Conservation (phyloP, 2,888 invertebrate species). For the Schizaphis graminum region DNA sequence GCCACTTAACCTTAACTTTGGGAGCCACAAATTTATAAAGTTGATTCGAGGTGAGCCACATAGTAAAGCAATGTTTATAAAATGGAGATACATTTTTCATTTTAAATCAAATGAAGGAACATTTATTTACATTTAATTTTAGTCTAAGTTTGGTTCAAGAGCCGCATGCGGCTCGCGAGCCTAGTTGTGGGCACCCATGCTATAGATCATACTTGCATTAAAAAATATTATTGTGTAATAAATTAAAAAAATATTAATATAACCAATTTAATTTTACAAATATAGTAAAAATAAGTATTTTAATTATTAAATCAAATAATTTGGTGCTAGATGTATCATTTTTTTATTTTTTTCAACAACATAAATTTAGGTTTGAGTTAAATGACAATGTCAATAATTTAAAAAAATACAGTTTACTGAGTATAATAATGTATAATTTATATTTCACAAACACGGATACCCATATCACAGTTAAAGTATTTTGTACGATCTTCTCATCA, state of each 20-base stretch:
- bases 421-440: slow-evolving; percentile 49
- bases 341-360: not conserved
- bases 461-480: slow-evolving; percentile 62
- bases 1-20: too few relatives aligned
- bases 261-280: not conserved
- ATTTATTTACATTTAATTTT: too few relatives aligned
- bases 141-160: too few relatives aligned
- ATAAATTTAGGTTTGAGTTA: not conserved
- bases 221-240: not conserved
- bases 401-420: not conserved
- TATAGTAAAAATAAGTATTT: not conserved
- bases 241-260: not conserved
- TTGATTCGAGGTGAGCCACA: too few relatives aligned
- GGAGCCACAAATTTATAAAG: too few relatives aligned
- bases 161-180: too few relatives aligned
- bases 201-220: not conserved
- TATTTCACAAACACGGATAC: slow-evolving; percentile 58
- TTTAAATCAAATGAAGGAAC: too few relatives aligned
- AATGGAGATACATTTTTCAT: too few relatives aligned
- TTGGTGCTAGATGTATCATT: not conserved
- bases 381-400: not conserved
- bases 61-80: too few relatives aligned
- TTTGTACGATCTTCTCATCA: slow-evolving; percentile 63
- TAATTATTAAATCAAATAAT: not conserved
- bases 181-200: too few relatives aligned